phyloP scores from a whole-genome alignment of 1,140 invertebrate genomes.

The Drosophila lini region DNA sequence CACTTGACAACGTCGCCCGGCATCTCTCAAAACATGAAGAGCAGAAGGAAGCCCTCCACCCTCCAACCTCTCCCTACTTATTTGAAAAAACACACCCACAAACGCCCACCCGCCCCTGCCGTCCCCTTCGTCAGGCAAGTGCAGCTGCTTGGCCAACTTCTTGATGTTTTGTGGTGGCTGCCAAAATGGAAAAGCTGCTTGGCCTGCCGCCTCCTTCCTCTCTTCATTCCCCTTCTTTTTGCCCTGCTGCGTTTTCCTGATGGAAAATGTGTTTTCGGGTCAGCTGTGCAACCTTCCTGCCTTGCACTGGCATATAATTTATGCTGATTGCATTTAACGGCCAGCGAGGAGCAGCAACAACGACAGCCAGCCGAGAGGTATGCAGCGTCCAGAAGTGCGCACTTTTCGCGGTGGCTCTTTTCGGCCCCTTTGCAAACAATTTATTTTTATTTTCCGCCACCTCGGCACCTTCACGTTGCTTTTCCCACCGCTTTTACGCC shows the following conservation, averaged over 20 bases:
- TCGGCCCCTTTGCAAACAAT: conserved; percentile 54
- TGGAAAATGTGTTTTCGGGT: conserved; percentile 80
- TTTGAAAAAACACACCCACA: conserved; percentile 3
- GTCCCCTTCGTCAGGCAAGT: conserved; percentile 13
- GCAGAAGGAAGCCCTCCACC: conserved; percentile 36
- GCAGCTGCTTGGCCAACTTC: conserved; percentile 62
- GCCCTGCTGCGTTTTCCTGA: conserved; percentile 29
- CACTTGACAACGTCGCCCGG: conserved; percentile 70
- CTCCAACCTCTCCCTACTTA: background rate
- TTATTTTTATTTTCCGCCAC: conserved; percentile 65
- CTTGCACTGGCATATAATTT: conserved; percentile 70
- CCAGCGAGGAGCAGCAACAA: conserved; percentile 29
- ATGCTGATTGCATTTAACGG: conserved; percentile 82
- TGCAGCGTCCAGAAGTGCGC: conserved; percentile 63
- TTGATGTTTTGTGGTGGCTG: conserved; percentile 71
- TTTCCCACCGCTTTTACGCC: conserved; percentile 2
- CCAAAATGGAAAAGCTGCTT: conserved; percentile 63
- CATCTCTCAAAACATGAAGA: conserved; percentile 65
- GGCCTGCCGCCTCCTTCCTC: conserved; percentile 7
- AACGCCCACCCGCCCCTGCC: background rate
- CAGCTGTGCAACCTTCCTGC: conserved; percentile 62
- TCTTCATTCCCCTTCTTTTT: conserved; percentile 15
- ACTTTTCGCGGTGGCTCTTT: conserved; percentile 63
- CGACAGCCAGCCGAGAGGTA: conserved; percentile 41
- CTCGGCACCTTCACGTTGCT: conserved; percentile 36